phyloP scores from a whole-genome alignment of 1,140 invertebrate genomes.

The Elysia chlorotica region DNA sequence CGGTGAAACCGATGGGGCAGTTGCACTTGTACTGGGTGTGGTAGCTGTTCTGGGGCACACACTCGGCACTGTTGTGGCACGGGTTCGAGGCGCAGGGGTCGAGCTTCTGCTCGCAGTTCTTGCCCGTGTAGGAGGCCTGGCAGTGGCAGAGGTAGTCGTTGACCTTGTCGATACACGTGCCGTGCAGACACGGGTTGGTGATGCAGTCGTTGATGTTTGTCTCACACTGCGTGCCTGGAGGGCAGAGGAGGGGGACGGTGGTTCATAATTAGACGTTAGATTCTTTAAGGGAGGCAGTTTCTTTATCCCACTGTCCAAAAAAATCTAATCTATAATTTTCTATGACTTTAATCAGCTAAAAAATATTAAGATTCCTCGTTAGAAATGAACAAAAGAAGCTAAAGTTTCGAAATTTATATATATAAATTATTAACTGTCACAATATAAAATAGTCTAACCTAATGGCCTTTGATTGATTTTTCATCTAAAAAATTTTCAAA shows the following conservation, averaged over 20 bases:
- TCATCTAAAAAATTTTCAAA: too few species aligned
- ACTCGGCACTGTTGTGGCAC: conserved; percentile 87
- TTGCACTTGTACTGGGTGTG: conserved; percentile 66
- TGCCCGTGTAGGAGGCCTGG: conserved; percentile 67
- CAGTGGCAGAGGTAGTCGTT: conserved; percentile 54
- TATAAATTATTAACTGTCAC: too few species aligned
- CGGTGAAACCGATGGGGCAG: conserved; percentile 41
- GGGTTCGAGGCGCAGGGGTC: conserved; percentile 84
- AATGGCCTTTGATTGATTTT: too few species aligned
- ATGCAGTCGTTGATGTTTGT: conserved; percentile 92
- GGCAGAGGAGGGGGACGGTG: background rate
- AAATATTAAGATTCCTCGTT: too few species aligned
- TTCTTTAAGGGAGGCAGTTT: too few species aligned
- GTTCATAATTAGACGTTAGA: too few species aligned
- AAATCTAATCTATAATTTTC: too few species aligned
- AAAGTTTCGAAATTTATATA: too few species aligned
- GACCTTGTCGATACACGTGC: conserved; percentile 79
- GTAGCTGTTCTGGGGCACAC: conserved; percentile 72
- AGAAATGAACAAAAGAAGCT: too few species aligned
- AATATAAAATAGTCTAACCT: too few species aligned
- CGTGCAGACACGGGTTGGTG: conserved; percentile 88
- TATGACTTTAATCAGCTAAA: too few species aligned
- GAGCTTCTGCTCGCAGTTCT: conserved; percentile 52
- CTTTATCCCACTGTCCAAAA: too few species aligned
- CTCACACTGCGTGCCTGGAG: conserved; percentile 69